These are phyloP conservation scores for Escarpia spicata DNA, from an alignment of 2,888 invertebrate genomes.

Conservation along the genomic window DNA sequence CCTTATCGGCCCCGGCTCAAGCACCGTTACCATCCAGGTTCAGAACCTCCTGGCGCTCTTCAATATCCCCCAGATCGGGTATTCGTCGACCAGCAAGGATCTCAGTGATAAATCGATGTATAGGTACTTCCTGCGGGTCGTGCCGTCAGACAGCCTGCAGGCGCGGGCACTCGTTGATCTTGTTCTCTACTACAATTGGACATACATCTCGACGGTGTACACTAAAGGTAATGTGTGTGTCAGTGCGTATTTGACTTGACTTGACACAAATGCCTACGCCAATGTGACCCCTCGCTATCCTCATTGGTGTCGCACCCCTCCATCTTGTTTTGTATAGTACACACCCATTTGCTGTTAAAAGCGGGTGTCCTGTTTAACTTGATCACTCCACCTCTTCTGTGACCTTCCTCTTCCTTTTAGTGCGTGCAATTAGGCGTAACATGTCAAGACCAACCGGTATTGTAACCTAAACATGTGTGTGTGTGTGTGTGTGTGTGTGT, in stretches of 20 bases:
- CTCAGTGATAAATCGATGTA: slow-evolving; percentile 80
- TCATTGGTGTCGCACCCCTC: too few species aligned
- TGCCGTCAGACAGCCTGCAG: slow-evolving; percentile 82
- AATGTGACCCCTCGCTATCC: too few species aligned
- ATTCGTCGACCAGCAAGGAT: slow-evolving; percentile 81
- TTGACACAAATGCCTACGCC: too few species aligned
- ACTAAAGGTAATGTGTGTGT: slow-evolving; percentile 73
- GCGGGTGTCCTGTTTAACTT: too few species aligned
- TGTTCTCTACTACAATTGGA: slow-evolving; percentile 73
- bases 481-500: background rate
- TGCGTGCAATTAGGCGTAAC: too few species aligned
- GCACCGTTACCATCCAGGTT: slow-evolving; percentile 76
- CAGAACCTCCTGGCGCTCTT: slow-evolving; percentile 81
- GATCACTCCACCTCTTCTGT: background rate
- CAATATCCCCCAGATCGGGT: slow-evolving; percentile 76
- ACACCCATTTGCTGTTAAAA: too few species aligned
- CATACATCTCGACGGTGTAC: slow-evolving; percentile 80
- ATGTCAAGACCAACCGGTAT: too few species aligned
- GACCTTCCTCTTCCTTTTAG: too few species aligned
- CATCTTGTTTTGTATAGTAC: too few species aligned
- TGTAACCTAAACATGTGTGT: background rate
- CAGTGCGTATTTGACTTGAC: slow-evolving; percentile 42
- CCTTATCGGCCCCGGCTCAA: slow-evolving; percentile 80
- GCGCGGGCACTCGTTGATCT: slow-evolving; percentile 78
- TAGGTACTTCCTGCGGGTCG: slow-evolving; percentile 81